Base-by-base conservation (phyloP, 2,888 invertebrate genomes). In the Sinhomidia bicolor region DNA sequence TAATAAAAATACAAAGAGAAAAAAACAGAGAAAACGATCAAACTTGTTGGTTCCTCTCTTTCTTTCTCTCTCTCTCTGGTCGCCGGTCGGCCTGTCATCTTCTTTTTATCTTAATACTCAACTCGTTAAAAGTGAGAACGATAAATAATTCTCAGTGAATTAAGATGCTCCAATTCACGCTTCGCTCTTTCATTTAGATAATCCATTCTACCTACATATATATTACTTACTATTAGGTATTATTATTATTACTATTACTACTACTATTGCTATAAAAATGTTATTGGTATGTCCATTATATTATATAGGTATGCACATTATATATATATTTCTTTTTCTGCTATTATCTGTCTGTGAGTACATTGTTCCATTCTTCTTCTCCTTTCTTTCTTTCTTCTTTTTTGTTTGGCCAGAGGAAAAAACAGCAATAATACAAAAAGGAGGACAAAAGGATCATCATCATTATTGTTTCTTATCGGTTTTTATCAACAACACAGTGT, bases 161-260 rank as follows among this genome's bases (percentile, higher is more conserved):
- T 74, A 76, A 84, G 84, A 84, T 84, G 84, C 84, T 76, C 84
- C 76, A 76, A 60, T 84, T 84, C 26, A 26, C 47, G 68, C 81
- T 80, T 78, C 78, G 9, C n/a, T 80, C 20, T 41, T 41, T 71
- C 71, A 71, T 41, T 71, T 41, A 9, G 26, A 41, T 71, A 71
- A 20, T 62, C 17, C 41, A 44, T 17, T 41, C 71, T n/a, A 41
- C n/a, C n/a, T n/a, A n/a, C n/a, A n/a, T n/a, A n/a, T n/a, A n/a
- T n/a, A n/a, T n/a, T n/a, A n/a, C n/a, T 71, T 71, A 71, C 71
- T 10, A 71, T 71, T 54, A 54, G 36, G 23, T 71, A 71, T 71
- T 7, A 17, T n/a, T 36, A 65, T 65, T 36, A 26, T 10, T 7
- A 17, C 32, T 36, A 65, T 65, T 36, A 26, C 26, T 26, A 54